phyloP scores from a whole-genome alignment of 92 coral and sea anemone species.

The Galaxea fascicularis region DNA sequence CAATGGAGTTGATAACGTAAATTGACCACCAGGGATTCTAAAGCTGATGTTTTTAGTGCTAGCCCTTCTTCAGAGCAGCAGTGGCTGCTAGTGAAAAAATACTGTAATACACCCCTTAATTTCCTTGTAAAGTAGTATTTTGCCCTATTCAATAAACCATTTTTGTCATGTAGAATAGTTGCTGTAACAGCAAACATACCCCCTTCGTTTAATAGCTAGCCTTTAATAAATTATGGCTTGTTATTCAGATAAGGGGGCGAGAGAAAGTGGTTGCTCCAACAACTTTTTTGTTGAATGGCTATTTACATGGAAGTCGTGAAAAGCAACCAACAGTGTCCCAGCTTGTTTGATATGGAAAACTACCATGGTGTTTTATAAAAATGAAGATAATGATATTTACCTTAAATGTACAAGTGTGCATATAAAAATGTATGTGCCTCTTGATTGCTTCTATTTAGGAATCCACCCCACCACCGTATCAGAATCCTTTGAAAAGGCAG shows the following conservation, averaged over 20 bases:
- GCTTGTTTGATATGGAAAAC: not conserved
- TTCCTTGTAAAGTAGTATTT: too few species aligned
- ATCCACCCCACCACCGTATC: constrained; percentile 96
- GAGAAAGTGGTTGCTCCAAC: constrained; percentile 29
- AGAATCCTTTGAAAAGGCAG: constrained; percentile 92
- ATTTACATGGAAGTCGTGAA: constrained; percentile 10
- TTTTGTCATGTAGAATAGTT: not conserved
- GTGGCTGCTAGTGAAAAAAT: too few species aligned
- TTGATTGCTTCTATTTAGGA: constrained; percentile 53
- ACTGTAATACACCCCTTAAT: too few species aligned
- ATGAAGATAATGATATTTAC: too few species aligned
- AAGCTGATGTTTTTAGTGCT: too few species aligned
- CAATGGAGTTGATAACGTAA: too few species aligned
- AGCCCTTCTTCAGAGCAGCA: too few species aligned
- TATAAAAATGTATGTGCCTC: not conserved
- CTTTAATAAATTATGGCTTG: constrained; percentile 18
- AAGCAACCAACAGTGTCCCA: constrained; percentile 24
- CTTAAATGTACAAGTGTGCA: too few species aligned
- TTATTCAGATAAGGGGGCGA: constrained; percentile 39
- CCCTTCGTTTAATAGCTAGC: constrained; percentile 41
- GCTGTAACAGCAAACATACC: not conserved
- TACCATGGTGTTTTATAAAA: not conserved
- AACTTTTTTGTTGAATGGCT: constrained; percentile 16
- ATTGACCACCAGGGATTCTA: too few species aligned
- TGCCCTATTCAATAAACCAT: not conserved